phyloP scores from a whole-genome alignment of 1,140 invertebrate genomes.

The Drosophila truncata region DNA sequence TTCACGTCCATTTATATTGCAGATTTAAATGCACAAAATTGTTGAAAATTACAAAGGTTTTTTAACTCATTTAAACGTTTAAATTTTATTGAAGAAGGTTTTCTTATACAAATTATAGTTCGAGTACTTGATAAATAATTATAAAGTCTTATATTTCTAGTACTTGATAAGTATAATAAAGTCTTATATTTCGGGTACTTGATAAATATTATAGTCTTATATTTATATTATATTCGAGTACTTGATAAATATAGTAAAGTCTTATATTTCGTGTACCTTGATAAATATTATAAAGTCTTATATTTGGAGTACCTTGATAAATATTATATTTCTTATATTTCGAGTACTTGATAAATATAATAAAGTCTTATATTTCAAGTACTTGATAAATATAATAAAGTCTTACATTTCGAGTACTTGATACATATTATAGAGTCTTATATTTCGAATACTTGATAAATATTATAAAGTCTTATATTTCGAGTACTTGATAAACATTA shows the following conservation, averaged over 20 bases:
- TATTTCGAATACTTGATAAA: background rate
- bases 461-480: background rate
- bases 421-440: background rate
- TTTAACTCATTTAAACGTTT: background rate
- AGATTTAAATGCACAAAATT: slow-evolving; percentile 5
- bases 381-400: background rate
- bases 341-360: background rate
- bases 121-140: background rate
- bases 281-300: background rate
- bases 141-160: background rate
- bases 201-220: too few relatives aligned
- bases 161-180: background rate
- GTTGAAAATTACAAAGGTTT: background rate
- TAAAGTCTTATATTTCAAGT: background rate
- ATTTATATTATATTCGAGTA: background rate
- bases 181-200: background rate
- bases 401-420: background rate
- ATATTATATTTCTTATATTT: background rate
- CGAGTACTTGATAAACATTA: background rate
- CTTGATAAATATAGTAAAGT: background rate
- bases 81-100: background rate
- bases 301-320: background rate
- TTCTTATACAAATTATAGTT: background rate
- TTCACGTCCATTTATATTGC: slow-evolving; percentile 18
- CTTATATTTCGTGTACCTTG: background rate